Conservation (phyloP, 2,888 invertebrate genomes). For the Spodoptera littoralis region DNA sequence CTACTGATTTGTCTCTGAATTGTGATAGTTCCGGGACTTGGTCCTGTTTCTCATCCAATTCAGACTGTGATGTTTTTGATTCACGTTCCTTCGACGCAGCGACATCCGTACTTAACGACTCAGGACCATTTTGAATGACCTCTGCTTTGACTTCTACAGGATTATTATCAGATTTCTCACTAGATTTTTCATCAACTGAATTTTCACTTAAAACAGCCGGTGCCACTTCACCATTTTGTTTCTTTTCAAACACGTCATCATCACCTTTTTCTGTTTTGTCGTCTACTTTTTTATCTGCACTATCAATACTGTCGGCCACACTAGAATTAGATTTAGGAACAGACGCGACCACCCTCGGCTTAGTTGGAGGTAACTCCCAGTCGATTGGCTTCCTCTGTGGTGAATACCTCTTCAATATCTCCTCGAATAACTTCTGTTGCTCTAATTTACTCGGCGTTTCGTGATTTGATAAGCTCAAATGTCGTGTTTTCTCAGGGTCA, state of each 20-base stretch:
- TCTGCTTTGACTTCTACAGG: constrained; percentile 60
- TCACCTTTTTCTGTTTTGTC: constrained; percentile 68
- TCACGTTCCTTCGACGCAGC: constrained; percentile 61
- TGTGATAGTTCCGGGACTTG: constrained; percentile 77
- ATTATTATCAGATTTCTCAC: constrained; percentile 48
- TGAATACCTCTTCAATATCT: constrained; percentile 83
- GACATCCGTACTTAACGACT: constrained; percentile 55
- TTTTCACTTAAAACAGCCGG: constrained; percentile 50
- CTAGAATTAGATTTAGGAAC: constrained; percentile 82
- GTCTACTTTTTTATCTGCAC: constrained; percentile 63
- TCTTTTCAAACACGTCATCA: constrained; percentile 79
- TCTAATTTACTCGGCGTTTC: constrained; percentile 74
- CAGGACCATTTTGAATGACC: constrained; percentile 72
- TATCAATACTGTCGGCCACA: constrained; percentile 72
- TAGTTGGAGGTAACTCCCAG: constrained; percentile 84
- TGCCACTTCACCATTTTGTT: constrained; percentile 58
- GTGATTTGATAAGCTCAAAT: constrained; percentile 73
- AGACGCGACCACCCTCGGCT: constrained; percentile 81
- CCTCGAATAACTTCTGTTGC: constrained; percentile 83
- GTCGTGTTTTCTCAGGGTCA: constrained; percentile 71
- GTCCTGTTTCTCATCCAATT: constrained; percentile 80
- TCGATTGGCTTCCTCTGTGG: constrained; percentile 84
- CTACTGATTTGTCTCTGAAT: constrained; percentile 75
- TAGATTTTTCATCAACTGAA: constrained; percentile 42
- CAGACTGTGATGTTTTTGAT: constrained; percentile 74